Evolutionary conservation across 35 echinoderm and acorn worm genomes (phyloP).

Genomic region (Diadema setosum): DNA sequence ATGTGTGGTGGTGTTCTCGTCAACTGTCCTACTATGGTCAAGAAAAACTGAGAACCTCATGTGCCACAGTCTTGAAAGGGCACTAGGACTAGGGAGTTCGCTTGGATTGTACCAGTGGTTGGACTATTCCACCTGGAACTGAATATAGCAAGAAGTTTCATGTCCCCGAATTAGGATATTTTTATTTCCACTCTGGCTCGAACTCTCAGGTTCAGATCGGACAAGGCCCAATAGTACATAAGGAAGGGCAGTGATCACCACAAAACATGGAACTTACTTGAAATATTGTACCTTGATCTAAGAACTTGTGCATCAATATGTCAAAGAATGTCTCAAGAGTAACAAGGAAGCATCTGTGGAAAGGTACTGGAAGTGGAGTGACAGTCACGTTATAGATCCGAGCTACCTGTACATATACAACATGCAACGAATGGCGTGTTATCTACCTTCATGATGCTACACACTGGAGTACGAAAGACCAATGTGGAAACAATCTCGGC

Average conservation of each 20-base stretch:
- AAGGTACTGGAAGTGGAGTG: not conserved
- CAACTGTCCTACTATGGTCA: not conserved
- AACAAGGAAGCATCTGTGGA: not conserved
- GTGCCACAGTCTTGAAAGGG: not conserved
- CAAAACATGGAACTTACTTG: not conserved
- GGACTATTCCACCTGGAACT: not conserved
- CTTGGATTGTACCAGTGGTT: conserved; percentile 3
- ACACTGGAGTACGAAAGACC: not conserved
- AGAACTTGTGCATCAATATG: not conserved
- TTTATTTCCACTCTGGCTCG: not conserved
- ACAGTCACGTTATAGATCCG: not conserved
- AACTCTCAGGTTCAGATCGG: not conserved
- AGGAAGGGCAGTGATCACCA: not conserved
- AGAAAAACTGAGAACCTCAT: not conserved
- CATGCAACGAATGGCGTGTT: not conserved
- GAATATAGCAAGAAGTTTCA: not conserved
- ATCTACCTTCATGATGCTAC: not conserved
- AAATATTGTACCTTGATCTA: not conserved
- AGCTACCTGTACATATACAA: not conserved
- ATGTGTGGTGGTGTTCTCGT: not conserved
- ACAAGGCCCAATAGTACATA: not conserved
- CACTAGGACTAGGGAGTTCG: not conserved
- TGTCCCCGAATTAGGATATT: not conserved
- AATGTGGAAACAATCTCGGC: not conserved
- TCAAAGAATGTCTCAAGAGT: not conserved